Evolutionary conservation across 2,888 invertebrate species (phyloP).

Genomic region (Chrysomela aeneicollis): DNA sequence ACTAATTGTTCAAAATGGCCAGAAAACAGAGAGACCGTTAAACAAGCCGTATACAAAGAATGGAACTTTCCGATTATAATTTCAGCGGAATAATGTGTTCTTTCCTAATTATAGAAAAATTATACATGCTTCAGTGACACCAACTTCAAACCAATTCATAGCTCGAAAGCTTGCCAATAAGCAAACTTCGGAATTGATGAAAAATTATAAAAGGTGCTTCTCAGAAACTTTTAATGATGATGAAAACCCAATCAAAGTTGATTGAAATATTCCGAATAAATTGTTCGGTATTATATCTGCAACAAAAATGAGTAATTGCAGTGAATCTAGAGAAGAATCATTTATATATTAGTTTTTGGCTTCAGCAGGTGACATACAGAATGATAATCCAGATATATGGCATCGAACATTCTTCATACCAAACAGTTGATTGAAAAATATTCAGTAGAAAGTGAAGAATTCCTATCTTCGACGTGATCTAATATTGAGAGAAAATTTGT

Average conservation of each 20-base stretch:
- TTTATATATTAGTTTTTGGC: no score
- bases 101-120: slow-evolving; percentile 13
- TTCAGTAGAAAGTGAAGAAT: no score
- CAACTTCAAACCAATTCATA: slow-evolving; percentile 13
- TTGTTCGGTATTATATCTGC: slow-evolving; percentile 18
- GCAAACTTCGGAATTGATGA: slow-evolving; percentile 14
- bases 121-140: slow-evolving; percentile 5
- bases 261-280: slow-evolving; percentile 24
- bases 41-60: neutral
- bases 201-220: slow-evolving; percentile 20
- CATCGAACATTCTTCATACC: no score
- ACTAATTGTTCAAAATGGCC: slow-evolving; percentile 1
- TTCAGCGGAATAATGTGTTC: slow-evolving; percentile 9
- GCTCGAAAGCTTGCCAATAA: slow-evolving; percentile 10
- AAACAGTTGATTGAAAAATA: no score
- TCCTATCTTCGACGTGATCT: no score
- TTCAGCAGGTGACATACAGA: no score
- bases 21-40: neutral
- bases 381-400: no score
- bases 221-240: slow-evolving; percentile 20
- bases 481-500: no score
- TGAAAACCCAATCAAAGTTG: slow-evolving; percentile 22
- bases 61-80: slow-evolving; percentile 6
- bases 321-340: no score
- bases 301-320: neutral